Conservation (phyloP, 2,888 invertebrate species). For the Cheilosia soror region DNA sequence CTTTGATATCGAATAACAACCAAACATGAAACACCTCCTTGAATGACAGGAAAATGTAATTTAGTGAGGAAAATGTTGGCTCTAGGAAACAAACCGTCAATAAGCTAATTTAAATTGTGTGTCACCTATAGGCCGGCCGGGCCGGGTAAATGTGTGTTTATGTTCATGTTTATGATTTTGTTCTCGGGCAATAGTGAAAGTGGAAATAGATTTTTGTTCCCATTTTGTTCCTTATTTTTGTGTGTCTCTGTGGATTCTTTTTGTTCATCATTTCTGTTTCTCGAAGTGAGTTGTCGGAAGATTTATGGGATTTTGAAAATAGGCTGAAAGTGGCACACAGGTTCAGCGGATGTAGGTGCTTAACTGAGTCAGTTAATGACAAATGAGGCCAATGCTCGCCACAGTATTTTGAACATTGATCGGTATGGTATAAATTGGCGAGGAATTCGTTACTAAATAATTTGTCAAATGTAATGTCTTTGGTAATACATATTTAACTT, state of each 20-base stretch:
- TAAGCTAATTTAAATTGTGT: slow-evolving; percentile 44
- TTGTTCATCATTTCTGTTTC: background rate
- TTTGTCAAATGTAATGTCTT: no score
- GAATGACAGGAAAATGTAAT: slow-evolving; percentile 16
- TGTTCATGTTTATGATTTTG: slow-evolving; percentile 17
- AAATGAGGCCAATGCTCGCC: no score
- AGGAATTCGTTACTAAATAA: no score
- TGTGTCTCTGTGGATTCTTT: background rate
- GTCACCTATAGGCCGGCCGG: slow-evolving; percentile 13
- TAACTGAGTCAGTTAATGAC: no score
- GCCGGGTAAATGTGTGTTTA: slow-evolving; percentile 1
- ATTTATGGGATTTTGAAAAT: background rate
- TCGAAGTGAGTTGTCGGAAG: background rate
- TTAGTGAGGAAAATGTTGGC: slow-evolving; percentile 6
- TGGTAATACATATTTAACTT: no score
- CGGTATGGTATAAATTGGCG: no score
- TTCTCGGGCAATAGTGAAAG: background rate
- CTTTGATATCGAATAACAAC: background rate
- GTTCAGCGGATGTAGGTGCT: no score
- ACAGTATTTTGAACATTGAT: no score
- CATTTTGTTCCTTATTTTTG: background rate
- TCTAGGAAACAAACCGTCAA: slow-evolving; percentile 40
- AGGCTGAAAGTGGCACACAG: no score
- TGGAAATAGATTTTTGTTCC: slow-evolving; percentile 20
- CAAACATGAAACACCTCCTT: slow-evolving; percentile 1